A percentile compares a stretch with the other conserved stretches of the same genome.
These are phyloP conservation scores for Emydura subglobosa DNA, from an alignment of 2,113 vertebrate species.

Conservation along the genomic window DNA sequence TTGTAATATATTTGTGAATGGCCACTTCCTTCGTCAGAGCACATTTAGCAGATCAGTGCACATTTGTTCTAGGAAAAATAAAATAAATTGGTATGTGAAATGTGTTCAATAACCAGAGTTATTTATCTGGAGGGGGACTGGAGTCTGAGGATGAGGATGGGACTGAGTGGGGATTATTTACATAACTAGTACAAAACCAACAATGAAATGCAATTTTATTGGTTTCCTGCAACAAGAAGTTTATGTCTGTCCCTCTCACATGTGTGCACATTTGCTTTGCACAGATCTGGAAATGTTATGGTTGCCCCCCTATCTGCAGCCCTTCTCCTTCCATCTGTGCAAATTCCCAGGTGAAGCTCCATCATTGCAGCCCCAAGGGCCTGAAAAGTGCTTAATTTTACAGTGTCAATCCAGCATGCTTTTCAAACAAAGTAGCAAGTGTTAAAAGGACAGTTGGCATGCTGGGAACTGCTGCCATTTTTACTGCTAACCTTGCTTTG, in stretches of 20 bases:
- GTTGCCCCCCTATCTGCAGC: background rate
- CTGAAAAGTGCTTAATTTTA: background rate
- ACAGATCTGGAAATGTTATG: background rate
- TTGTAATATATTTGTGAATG: slow-evolving; percentile 73
- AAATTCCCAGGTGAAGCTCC: background rate
- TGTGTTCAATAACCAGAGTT: background rate
- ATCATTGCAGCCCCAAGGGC: background rate
- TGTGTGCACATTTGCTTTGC: background rate
- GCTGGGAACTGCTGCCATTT: accelerated
- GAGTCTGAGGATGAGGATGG: background rate
- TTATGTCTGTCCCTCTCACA: background rate
- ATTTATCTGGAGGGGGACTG: accelerated
- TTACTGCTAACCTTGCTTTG: background rate
- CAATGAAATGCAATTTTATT: accelerated
- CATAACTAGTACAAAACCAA: background rate
- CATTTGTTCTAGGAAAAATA: slow-evolving; percentile 2
- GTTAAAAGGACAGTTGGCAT: background rate
- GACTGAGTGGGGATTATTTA: background rate
- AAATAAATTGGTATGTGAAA: background rate
- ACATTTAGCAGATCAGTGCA: background rate
- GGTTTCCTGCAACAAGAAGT: accelerated
- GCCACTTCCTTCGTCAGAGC: background rate
- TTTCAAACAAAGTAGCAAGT: background rate
- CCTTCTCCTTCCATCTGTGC: background rate
- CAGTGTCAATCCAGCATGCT: accelerated